A percentile compares a stretch with the other conserved stretches of the same genome.
Conservation (phyloP, 2,888 invertebrate genomes). For the Ochropacha duplaris region DNA sequence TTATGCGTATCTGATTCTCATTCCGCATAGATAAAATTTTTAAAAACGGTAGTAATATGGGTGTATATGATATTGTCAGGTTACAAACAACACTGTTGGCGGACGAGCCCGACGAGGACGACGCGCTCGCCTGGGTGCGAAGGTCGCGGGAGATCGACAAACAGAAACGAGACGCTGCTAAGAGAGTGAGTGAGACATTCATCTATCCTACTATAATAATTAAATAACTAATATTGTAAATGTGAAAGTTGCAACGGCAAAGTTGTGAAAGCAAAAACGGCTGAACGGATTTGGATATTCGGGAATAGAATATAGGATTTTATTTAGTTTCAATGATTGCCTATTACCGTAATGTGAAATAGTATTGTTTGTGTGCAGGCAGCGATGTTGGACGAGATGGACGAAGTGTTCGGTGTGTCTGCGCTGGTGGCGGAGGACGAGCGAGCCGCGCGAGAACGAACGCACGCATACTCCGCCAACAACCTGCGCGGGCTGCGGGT, state of each 20-base stretch:
- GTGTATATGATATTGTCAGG: slow-evolving; percentile 30
- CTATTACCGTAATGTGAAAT: too few relatives aligned
- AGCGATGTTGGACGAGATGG: slow-evolving; percentile 96
- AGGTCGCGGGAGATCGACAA: slow-evolving; percentile 89
- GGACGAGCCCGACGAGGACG: slow-evolving; percentile 89
- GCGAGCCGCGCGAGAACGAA: slow-evolving; percentile 61
- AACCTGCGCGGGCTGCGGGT: slow-evolving; percentile 91
- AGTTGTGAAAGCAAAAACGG: too few relatives aligned
- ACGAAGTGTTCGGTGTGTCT: slow-evolving; percentile 95
- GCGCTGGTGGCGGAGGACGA: slow-evolving; percentile 92
- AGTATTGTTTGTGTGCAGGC: slow-evolving; percentile 83
- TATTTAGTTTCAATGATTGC: too few relatives aligned
- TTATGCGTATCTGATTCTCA: too few relatives aligned
- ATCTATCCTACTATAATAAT: too few relatives aligned
- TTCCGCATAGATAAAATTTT: too few relatives aligned
- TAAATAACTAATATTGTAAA: too few relatives aligned
- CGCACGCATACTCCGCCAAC: slow-evolving; percentile 85
- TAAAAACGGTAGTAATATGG: background rate
- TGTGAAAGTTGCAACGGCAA: too few relatives aligned
- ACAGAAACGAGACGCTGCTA: slow-evolving; percentile 92
- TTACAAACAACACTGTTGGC: slow-evolving; percentile 73
- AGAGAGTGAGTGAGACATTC: slow-evolving; percentile 88
- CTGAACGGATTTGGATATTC: too few relatives aligned
- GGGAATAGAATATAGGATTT: too few relatives aligned
- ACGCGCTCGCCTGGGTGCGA: slow-evolving; percentile 91